Conservation (phyloP, 2,888 invertebrate genomes). For the Pseudococcus viburni region DNA sequence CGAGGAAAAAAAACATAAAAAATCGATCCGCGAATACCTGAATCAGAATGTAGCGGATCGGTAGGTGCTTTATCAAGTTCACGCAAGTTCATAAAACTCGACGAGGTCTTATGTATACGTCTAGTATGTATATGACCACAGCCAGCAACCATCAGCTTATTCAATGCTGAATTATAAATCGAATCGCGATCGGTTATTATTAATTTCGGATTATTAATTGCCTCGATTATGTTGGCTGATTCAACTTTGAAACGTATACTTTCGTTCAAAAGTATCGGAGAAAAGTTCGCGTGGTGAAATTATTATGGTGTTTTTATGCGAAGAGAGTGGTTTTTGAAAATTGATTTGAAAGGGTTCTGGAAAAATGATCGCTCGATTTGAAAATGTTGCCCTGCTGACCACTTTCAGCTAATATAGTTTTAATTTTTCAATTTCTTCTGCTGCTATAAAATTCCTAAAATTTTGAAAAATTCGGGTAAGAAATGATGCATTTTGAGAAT, state of each 20-base stretch:
- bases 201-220: slow-evolving; percentile 21
- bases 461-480: no score
- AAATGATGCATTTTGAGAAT: no score
- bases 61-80: slow-evolving; percentile 60
- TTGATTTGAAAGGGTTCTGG: no score
- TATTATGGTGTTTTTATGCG: no score
- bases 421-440: no score
- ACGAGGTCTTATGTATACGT: background rate
- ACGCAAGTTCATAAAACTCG: slow-evolving; percentile 47
- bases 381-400: no score
- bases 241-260: background rate
- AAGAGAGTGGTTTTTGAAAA: no score
- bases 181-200: background rate
- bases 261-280: background rate
- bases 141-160: background rate
- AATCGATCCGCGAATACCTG: slow-evolving; percentile 46
- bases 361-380: no score
- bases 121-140: background rate
- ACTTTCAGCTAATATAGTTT: no score
- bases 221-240: background rate
- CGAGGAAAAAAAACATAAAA: slow-evolving; percentile 33
- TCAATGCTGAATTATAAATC: background rate
- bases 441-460: no score
- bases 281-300: no score
- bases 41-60: slow-evolving; percentile 40